Base-by-base conservation (phyloP, 2,888 invertebrate species). In the Cryptocephalus moraei region DNA sequence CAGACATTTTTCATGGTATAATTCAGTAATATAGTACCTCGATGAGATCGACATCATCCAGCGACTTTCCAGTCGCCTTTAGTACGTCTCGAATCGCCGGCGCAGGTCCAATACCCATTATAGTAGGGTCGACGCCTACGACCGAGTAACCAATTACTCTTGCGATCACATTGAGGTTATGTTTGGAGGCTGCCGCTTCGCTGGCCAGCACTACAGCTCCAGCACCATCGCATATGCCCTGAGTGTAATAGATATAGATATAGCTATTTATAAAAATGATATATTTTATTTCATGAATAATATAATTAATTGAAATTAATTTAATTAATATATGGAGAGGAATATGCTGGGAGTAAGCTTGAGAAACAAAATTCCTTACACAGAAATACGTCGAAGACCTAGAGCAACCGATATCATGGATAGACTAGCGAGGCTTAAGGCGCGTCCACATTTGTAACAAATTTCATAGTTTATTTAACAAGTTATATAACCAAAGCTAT, bases 141-240 rank as follows among this genome's bases (percentile, higher is more conserved):
- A 85, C 79, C n/a, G 90, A 83, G 74, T 91, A 99, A 38, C 87
- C 93, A 8, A 91, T 85, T 12, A 99, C 75, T 49, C 95, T 80
- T 1, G 95, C 97, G 46, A 99, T 73, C 0, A 97, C 97, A 63
- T 82, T 90, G 42, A 96, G 75, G 55, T 82, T 83, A 61, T 86
- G 75, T 58, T 83, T 71, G 65, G 87, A 86, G 0, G 91, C 79
- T 1, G 94, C 92, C 49, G 84, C 87, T 70, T 97, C 97, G 58
- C 86, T 87, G 33, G 96, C 95, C 43, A 99, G 67, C 11, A 99
- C 77, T 1, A 99, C 74, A 14, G 93, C 87, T 4, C 87, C 92
- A 1, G 97, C 97, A n/a, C 99, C 99, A 73, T 99, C 99, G 64
- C 89, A 89, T 61, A 99, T 86, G 53, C 97, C 97, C 91, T 91